Evolutionary conservation across 1,140 invertebrate genomes (phyloP), one percentile per base, ranked within the genome.

Genomic region (Tetragnatha versicolor): DNA sequence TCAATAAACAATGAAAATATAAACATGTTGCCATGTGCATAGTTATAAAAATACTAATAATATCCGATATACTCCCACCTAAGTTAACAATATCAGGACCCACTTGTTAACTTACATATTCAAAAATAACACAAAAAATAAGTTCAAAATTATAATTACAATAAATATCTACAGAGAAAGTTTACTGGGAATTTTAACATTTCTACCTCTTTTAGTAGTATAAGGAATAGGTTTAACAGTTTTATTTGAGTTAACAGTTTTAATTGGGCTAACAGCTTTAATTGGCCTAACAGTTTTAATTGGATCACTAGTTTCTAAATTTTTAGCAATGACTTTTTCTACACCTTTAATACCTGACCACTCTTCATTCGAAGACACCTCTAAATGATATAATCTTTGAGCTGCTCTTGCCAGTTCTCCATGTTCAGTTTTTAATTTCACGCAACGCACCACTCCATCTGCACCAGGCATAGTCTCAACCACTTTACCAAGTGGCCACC

Each of bases 401-500:
- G 22, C 12, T 53, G 49, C 6, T 53, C 49, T 53, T 14, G 22
- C 6, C 22, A 53, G 49, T 20, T 53, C 49, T 53, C 49, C 6
- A 9, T 42, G 39, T 42, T 42, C 6, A 42, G 17, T 6, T 42
- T 42, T 42, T 17, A 42, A 42, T 53, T 53, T 53, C 6, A 9
- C 51, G 6, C 6, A 20, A 53, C 51, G 6, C n/a, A 53, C 51
- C 7, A 53, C 22, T 53, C n/a, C 6, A 20, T 9, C 51, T 20
- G 7, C 22, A n/a, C 51, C 6, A 12, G 22, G 51, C 7, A 53
- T 9, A 53, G 22, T 14, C 22, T 53, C 51, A 53, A 53, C 22
- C 22, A 47, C 22, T 47, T 31, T 68, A 27, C 63, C 39, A 68
- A 66, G 63, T 0, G 63, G 63, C 39, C 63, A 68, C 7, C 27